Evolutionary conservation across 2,888 invertebrate genomes (phyloP), one percentile per base, ranked within the genome.

Genomic region (Ceraclea dissimilis): DNA sequence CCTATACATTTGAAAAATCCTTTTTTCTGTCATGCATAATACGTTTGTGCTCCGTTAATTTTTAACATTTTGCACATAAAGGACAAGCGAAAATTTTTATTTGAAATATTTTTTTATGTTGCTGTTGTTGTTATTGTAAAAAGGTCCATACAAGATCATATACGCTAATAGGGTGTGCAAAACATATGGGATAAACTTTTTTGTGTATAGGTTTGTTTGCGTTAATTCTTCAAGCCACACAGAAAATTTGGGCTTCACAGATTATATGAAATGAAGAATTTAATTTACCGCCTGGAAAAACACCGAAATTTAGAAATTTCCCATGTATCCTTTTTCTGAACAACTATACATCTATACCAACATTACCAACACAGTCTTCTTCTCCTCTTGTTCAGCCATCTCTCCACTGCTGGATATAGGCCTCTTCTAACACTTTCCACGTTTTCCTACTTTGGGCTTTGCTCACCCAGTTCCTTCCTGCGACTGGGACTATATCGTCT

Each of bases 41-140:
- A 39, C 39, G 39, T 39, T 39, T 39, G 4, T 39, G 39, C 39
- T 39, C 39, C 39, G 39, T 39, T 39, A 39, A 39, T 39, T 39
- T 31, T 39, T 39, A 39, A 39, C 39, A 39, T 13, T 39, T 2
- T 39, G 39, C 39, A 8, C 39, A 39, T 16, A 39, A 39, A 39
- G 39, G 39, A 39, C 16, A 39, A n/a, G 39, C 39, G 39, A 39
- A 39, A 39, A 13, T 16, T 39, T 39, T 39, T 4, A 8, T 2
- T 16, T 5, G 13, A 4, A n/a, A 4, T 8, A 8, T 8, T 39
- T n/a, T 39, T 39, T 39, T 39, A 5, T 39, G 39, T 39, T 5
- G 39, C 13, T 39, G 39, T 39, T 39, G 39, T 39, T 5, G 39
- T 39, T 39, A 13, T 39, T 39, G 39, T 39, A 39, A 39, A 39